Conservation (phyloP, 2,888 invertebrate species). For the Homarus gammarus region DNA sequence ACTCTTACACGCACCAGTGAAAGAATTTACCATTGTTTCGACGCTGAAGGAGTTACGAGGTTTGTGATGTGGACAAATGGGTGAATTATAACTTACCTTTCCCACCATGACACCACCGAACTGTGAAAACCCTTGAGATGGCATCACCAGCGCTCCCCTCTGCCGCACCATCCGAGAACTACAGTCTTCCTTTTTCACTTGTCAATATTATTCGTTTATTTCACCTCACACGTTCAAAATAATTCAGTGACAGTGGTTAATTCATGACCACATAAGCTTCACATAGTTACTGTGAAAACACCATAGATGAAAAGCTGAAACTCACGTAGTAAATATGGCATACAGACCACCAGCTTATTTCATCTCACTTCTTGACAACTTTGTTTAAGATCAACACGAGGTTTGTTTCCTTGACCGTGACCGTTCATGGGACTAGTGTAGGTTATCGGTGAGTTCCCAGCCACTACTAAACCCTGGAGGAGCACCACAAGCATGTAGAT, state of each 20-base stretch:
- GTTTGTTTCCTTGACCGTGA: slow-evolving; percentile 9
- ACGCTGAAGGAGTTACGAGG: too few species aligned
- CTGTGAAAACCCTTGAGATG: slow-evolving; percentile 52
- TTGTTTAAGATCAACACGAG: background rate
- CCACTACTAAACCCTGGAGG: background rate
- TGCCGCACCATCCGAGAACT: slow-evolving; percentile 32
- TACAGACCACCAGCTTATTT: background rate
- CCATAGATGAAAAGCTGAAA: background rate
- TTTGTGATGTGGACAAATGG: background rate
- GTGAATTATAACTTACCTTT: slow-evolving; percentile 44
- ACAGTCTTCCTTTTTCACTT: background rate
- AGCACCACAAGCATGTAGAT: background rate
- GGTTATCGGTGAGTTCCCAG: background rate
- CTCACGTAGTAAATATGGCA: background rate
- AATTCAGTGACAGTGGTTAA: background rate
- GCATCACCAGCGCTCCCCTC: slow-evolving; percentile 54
- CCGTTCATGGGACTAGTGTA: background rate
- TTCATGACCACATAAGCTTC: background rate
- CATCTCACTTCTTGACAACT: slow-evolving; percentile 10
- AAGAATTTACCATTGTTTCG: too few species aligned
- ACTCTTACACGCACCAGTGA: too few species aligned
- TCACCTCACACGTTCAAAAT: background rate
- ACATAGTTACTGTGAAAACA: background rate
- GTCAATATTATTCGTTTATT: background rate
- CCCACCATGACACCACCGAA: slow-evolving; percentile 63